Conservation (phyloP, 2,888 invertebrate genomes). For the Terebella lapidaria region DNA sequence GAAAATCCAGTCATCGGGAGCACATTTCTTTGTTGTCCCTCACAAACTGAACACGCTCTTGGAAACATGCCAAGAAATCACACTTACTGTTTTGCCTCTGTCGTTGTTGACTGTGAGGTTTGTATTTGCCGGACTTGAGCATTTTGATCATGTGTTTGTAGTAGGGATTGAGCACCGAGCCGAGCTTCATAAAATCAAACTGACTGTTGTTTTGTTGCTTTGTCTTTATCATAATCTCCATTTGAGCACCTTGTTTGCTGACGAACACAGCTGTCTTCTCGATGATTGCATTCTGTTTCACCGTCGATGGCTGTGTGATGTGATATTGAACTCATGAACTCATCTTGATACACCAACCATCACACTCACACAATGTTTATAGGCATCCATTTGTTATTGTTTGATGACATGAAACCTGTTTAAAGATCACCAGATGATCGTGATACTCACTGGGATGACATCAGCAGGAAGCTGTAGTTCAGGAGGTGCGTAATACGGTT, state of each 20-base stretch:
- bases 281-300: conserved; percentile 86
- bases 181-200: conserved; percentile 87
- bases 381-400: too few relatives aligned
- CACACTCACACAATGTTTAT: too few relatives aligned
- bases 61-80: too few relatives aligned
- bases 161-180: conserved; percentile 77
- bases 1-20: too few relatives aligned
- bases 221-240: conserved; percentile 97
- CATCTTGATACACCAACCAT: too few relatives aligned
- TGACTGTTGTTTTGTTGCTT: conserved; percentile 91
- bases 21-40: too few relatives aligned
- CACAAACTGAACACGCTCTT: too few relatives aligned
- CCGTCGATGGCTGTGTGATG: conserved; percentile 25
- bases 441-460: conserved; percentile 57
- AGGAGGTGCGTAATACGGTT: conserved; percentile 55
- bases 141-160: conserved; percentile 65
- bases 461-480: conserved; percentile 73
- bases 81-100: not conserved
- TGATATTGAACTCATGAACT: too few relatives aligned
- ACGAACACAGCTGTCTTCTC: conserved; percentile 72
- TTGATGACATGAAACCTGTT: too few relatives aligned
- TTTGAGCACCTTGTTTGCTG: conserved; percentile 81
- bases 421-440: too few relatives aligned
- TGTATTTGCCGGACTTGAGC: conserved; percentile 47
- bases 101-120: conserved; percentile 25